Percentiles rank a stretch among this genome's conserved stretches.
phyloP scores from a whole-genome alignment of 2,888 invertebrate genomes.

The Cheilosia soror region DNA sequence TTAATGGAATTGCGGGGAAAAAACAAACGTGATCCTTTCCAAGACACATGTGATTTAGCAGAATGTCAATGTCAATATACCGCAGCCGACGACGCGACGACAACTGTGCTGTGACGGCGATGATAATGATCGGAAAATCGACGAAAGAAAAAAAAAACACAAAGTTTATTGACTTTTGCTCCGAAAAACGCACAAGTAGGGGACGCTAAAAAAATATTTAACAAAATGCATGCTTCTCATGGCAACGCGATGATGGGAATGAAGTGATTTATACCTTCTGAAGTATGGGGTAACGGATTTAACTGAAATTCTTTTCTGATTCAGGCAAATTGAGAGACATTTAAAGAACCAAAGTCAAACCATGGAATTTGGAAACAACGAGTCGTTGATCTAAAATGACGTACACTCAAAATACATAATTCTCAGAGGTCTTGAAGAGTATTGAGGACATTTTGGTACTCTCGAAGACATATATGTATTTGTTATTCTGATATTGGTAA shows the following conservation, averaged over 20 bases:
- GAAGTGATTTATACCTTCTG: background rate
- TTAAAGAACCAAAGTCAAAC: background rate
- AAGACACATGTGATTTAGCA: background rate
- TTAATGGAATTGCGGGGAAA: background rate
- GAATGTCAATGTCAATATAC: conserved; percentile 6
- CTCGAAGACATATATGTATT: no score
- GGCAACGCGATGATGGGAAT: background rate
- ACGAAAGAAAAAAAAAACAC: background rate
- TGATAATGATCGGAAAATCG: conserved; percentile 6
- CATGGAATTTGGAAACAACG: no score
- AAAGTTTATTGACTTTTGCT: conserved; percentile 5
- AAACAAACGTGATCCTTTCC: background rate
- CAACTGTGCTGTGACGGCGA: background rate
- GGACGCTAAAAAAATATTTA: conserved; percentile 4
- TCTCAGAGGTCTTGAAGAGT: no score
- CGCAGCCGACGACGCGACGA: background rate
- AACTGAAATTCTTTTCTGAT: background rate
- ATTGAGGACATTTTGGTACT: no score
- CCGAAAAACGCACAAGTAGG: background rate
- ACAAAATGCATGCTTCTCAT: conserved; percentile 7
- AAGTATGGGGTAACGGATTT: background rate
- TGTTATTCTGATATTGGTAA: no score
- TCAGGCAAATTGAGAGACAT: background rate
- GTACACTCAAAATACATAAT: no score
- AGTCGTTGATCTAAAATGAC: no score